Percentiles rank a stretch among this genome's conserved stretches.
Conservation (phyloP, 1,140 invertebrate species). For the Plodia interpunctella region DNA sequence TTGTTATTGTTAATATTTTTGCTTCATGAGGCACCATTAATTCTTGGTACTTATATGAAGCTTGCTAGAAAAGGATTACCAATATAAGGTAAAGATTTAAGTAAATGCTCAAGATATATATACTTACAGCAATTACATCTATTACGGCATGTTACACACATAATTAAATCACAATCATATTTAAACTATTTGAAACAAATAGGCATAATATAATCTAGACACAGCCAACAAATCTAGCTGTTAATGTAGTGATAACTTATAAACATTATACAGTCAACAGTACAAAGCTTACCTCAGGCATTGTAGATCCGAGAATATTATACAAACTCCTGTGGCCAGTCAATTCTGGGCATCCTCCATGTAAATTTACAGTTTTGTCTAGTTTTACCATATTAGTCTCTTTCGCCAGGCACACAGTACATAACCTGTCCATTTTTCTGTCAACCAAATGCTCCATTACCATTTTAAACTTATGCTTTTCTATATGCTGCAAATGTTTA, state of each 20-base stretch:
- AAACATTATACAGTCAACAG: neutral
- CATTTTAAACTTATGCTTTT: slow-evolving; percentile 64
- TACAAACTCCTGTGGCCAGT: slow-evolving; percentile 44
- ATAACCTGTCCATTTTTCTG: slow-evolving; percentile 44
- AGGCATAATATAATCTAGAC: too few relatives aligned
- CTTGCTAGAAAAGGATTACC: slow-evolving; percentile 43
- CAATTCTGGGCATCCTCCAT: slow-evolving; percentile 50
- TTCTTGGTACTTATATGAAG: slow-evolving; percentile 51
- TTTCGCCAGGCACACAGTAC: slow-evolving; percentile 51
- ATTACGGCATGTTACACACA: neutral
- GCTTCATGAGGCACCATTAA: slow-evolving; percentile 34
- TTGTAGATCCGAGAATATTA: slow-evolving; percentile 41
- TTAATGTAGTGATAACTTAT: too few relatives aligned
- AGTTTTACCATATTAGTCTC: slow-evolving; percentile 35
- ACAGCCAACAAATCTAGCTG: too few relatives aligned
- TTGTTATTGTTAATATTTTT: slow-evolving; percentile 26
- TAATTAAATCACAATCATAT: too few relatives aligned
- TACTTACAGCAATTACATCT: neutral
- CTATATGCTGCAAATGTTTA: slow-evolving; percentile 55
- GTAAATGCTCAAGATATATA: neutral
- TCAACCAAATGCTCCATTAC: slow-evolving; percentile 49
- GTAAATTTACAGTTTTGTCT: slow-evolving; percentile 44
- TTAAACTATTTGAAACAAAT: too few relatives aligned
- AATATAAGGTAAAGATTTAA: slow-evolving; percentile 4
- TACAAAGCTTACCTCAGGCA: slow-evolving; percentile 57